Percentiles rank a stretch among this genome's conserved stretches.
phyloP scores from a whole-genome alignment of 2,888 invertebrate species.

The Dilophus febrilis region DNA sequence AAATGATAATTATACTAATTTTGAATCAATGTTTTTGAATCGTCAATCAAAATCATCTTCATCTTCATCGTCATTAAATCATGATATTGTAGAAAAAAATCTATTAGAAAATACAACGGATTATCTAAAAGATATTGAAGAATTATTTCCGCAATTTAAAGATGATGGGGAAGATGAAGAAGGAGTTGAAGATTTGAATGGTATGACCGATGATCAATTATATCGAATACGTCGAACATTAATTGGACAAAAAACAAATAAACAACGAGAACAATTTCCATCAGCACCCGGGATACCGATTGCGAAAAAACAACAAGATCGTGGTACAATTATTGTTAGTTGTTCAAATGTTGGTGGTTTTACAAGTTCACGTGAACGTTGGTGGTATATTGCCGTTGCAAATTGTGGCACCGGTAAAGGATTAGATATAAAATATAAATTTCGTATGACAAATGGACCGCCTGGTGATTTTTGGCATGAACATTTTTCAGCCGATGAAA shows the following conservation, averaged over 20 bases:
- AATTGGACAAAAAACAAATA: not conserved
- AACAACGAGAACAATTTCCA: constrained; percentile 11
- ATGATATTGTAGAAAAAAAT: constrained; percentile 13
- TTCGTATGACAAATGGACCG: constrained; percentile 77
- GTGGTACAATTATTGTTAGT: constrained; percentile 30
- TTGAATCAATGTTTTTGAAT: constrained; percentile 12
- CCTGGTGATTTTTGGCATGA: constrained; percentile 67
- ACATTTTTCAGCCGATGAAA: constrained; percentile 90
- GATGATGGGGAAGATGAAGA: constrained; percentile 11
- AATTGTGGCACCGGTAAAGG: constrained; percentile 63
- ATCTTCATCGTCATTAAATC: constrained; percentile 10
- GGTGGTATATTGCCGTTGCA: constrained; percentile 87
- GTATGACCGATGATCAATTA: constrained; percentile 10
- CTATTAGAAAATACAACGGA: constrained; percentile 19
- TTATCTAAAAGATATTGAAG: constrained; percentile 33
- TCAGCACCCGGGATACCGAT: constrained; percentile 12
- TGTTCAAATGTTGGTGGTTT: constrained; percentile 56
- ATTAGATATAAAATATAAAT: constrained; percentile 57
- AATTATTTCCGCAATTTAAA: constrained; percentile 26
- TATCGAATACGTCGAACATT: constrained; percentile 14
- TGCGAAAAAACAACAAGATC: constrained; percentile 9
- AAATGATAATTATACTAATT: too few relatives aligned
- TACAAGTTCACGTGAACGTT: constrained; percentile 64
- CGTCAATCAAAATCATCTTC: constrained; percentile 11
- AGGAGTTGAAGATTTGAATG: not conserved